Base-by-base conservation (phyloP, 2,113 vertebrate species). In the Anhinga rufa region DNA sequence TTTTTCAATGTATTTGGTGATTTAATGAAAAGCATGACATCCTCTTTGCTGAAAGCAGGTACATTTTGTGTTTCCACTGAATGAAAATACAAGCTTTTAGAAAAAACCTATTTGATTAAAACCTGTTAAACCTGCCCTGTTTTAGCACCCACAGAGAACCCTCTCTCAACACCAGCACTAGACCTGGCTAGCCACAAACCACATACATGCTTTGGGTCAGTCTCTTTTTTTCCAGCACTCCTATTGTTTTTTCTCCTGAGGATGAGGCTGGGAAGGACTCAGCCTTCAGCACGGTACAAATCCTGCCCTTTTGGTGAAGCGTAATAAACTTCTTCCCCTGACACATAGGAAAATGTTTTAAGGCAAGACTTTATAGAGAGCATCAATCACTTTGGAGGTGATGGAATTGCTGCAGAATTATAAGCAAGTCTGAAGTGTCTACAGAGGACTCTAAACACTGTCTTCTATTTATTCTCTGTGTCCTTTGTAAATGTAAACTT, bases 391-490 rank as follows among this genome's bases (percentile, higher is more conserved):
- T 54, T 24, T 2, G 9, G 96, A 97, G 93, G 93, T 97, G 97
- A 97, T 97, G 93, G 96, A 92, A 93, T 88, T 95, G 90, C 95
- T 92, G 90, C 94, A 97, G 97, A 97, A 97, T 95, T 97, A 97
- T 97, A 97, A 97, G 97, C 97, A 97, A 97, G 96, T 93, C 93
- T 96, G 94, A 97, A 97, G 97, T 97, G 97, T 97, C 97, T 97
- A 91, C 96, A 94, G 97, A 97, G 95, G 97, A 96, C 96, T 97
- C 96, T 97, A 97, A 97, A 97, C 96, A 97, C 87, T 95, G 94
- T 96, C 97, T 97, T 96, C 95, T 97, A 95, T 97, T 97, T 97
- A 97, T 97, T 96, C 96, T 88, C 91, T 82, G 91, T 97, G 94
- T 97, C 97, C 96, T 97, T 97, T 91, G 90, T 97, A 94, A 97